Percentiles rank a stretch among this genome's conserved stretches.
These are phyloP conservation scores for Lasius fuliginosus DNA, from an alignment of 2,888 invertebrate species.

Conservation along the genomic window DNA sequence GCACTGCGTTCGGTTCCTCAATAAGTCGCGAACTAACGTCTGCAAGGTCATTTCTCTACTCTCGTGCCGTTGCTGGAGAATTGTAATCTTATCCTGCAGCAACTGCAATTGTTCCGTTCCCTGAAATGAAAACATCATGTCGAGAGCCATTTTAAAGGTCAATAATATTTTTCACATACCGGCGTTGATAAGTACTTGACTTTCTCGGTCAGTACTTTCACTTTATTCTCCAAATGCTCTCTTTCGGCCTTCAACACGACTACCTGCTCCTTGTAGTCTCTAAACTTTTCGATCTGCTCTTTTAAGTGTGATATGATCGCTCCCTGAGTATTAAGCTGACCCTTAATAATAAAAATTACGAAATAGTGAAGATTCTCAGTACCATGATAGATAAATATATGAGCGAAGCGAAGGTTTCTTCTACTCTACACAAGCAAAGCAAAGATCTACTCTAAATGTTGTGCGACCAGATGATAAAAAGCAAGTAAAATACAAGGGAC, in stretches of 20 bases:
- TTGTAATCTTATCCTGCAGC: constrained; percentile 83
- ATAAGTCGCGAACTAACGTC: constrained; percentile 82
- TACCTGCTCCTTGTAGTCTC: constrained; percentile 89
- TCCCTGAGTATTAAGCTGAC: constrained; percentile 90
- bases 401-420: neutral
- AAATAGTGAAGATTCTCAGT: neutral
- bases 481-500: neutral
- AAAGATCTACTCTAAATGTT: neutral
- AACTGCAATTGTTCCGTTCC: constrained; percentile 83
- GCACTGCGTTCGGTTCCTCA: constrained; percentile 83
- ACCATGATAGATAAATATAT: neutral
- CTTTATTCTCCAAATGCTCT: constrained; percentile 87
- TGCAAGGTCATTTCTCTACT: constrained; percentile 84
- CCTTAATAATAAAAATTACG: constrained; percentile 70
- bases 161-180: constrained; percentile 59
- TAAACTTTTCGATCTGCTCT: constrained; percentile 88
- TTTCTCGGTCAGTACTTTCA: constrained; percentile 84
- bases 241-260: constrained; percentile 87
- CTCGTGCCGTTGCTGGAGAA: constrained; percentile 84
- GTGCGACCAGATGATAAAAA: neutral
- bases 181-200: constrained; percentile 83
- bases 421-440: neutral
- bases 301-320: constrained; percentile 85
- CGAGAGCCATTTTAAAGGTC: neutral
- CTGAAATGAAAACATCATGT: constrained; percentile 71